phyloP scores from a whole-genome alignment of 2,888 invertebrate species.

The Drosophila limbata region DNA sequence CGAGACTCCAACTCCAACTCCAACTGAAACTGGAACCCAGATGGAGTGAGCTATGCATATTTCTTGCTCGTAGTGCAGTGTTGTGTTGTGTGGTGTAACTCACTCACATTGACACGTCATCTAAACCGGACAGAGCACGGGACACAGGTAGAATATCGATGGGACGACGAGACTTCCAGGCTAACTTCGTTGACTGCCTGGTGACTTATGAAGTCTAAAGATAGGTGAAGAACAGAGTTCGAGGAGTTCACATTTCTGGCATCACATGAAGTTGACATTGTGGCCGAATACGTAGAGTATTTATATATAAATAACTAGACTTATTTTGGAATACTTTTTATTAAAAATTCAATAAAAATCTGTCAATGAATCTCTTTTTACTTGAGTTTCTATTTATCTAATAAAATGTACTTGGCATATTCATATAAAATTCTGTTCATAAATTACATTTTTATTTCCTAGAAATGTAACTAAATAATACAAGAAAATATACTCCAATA shows the following conservation, averaged over 20 bases:
- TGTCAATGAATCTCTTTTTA: not conserved
- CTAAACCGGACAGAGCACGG: not conserved
- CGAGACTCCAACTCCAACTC: not conserved
- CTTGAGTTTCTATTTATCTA: not conserved
- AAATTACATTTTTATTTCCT: no score
- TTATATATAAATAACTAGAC: not conserved
- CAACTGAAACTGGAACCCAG: constrained; percentile 3
- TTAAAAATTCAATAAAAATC: not conserved
- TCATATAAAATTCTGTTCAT: no score
- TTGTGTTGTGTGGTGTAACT: constrained; percentile 34
- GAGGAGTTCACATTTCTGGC: not conserved
- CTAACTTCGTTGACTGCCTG: not conserved
- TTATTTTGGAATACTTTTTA: not conserved
- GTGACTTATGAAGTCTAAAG: not conserved
- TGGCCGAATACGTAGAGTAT: not conserved
- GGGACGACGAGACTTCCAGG: not conserved
- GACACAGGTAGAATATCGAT: constrained; percentile 1
- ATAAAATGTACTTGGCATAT: no score
- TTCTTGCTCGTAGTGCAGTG: constrained; percentile 21
- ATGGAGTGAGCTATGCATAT: constrained; percentile 24
- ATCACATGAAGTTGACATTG: not conserved
- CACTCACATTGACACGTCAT: constrained; percentile 66
- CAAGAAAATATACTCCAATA: no score
- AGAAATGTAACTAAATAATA: no score
- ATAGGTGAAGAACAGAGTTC: not conserved